Evolutionary conservation across 2,113 vertebrate genomes (phyloP).

Genomic region (Anas platyrhynchos): DNA sequence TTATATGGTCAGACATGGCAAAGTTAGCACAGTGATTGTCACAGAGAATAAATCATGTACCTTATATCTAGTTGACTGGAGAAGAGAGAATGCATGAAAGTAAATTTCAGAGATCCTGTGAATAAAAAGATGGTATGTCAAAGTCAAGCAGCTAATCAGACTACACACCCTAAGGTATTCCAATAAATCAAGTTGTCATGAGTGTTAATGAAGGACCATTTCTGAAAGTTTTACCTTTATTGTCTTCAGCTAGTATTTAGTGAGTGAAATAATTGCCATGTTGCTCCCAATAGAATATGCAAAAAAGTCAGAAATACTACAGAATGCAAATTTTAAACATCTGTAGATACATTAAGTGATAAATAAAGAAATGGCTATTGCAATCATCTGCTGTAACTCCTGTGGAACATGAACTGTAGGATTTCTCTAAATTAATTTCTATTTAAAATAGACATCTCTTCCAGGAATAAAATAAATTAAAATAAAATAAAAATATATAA

Average conservation of each 20-base stretch:
- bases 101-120: background rate
- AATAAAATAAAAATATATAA: background rate
- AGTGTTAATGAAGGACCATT: background rate
- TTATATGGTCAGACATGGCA: background rate
- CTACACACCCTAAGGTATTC: background rate
- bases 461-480: background rate
- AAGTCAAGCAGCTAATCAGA: constrained; percentile 23
- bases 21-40: background rate
- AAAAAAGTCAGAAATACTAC: background rate
- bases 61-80: background rate
- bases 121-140: background rate
- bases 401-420: background rate
- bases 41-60: constrained; percentile 8
- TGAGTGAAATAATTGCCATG: background rate
- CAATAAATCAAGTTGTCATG: constrained; percentile 14
- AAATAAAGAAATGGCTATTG: background rate
- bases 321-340: background rate
- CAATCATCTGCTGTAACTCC: background rate
- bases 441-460: background rate
- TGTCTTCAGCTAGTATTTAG: background rate
- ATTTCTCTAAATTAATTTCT: background rate
- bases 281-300: background rate
- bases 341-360: background rate
- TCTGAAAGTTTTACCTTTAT: background rate
- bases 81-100: background rate